A percentile compares a stretch with the other conserved stretches of the same genome.
phyloP scores from a whole-genome alignment of 2,113 vertebrate species.

The Ciconia stormi region DNA sequence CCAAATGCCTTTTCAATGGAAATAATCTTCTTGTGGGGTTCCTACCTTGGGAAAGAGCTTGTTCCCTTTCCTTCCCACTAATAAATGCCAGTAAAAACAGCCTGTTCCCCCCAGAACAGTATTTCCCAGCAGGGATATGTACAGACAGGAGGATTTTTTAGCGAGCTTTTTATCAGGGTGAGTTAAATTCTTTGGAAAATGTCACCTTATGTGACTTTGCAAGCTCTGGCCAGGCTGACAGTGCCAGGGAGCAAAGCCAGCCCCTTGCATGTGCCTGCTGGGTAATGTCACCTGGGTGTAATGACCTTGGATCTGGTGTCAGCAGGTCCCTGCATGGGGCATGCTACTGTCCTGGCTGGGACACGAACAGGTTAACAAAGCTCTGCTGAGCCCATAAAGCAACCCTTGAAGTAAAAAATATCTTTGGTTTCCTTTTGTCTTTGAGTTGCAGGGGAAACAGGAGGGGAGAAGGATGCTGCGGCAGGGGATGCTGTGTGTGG shows the following conservation, averaged over 20 bases:
- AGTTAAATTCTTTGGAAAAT: background rate
- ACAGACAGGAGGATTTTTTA: background rate
- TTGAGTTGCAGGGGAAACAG: background rate
- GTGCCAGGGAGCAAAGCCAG: slow-evolving; percentile 30
- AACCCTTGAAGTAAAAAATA: background rate
- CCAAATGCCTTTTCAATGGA: background rate
- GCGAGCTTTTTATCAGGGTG: background rate
- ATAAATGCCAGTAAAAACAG: background rate
- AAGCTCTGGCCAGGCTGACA: background rate
- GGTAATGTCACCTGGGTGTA: background rate
- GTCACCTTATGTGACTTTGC: background rate
- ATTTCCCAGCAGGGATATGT: background rate
- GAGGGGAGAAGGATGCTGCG: background rate
- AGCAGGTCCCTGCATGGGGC: fast-evolving
- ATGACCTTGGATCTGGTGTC: background rate
- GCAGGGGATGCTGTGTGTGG: fast-evolving
- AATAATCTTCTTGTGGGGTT: background rate
- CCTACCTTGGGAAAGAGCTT: background rate
- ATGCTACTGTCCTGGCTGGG: background rate
- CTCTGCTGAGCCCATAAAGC: background rate
- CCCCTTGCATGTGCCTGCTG: background rate
- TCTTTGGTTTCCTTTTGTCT: background rate
- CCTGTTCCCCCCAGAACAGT: background rate
- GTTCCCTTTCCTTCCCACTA: background rate
- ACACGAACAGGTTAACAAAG: fast-evolving